Base-by-base conservation (phyloP, 2,888 invertebrate species). In the Abrostola tripartita region DNA sequence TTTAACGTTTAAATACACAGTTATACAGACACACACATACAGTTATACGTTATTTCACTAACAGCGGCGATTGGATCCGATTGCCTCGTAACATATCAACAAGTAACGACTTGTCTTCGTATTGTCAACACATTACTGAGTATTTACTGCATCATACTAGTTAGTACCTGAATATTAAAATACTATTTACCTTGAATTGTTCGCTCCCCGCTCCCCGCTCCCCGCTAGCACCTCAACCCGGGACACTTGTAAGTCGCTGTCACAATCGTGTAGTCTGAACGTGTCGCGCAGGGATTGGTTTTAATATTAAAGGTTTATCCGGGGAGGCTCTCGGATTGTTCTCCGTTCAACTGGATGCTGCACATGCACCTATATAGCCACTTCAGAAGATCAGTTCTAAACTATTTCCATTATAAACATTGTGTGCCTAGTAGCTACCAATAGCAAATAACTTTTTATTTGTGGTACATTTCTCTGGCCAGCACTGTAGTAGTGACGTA, bases 221-320 rank as follows among this genome's bases (percentile, higher is more conserved):
- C 6, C 12, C 24, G 68, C 61, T 54, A 9, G 44, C 49, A 6
- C 14, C 47, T 58, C n/a, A 36, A 24, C n/a, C 6, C 40, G 10
- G 0, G 44, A 64, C 61, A 54, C 52, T 74, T 62, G 36, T 64
- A 68, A 63, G 52, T 44, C 61, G 44, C 35, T 61, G 68, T 76
- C 70, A 81, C 73, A 78, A 71, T 75, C 70, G 69, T 71, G 76
- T 78, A 78, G 76, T 79, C 67, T 64, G 70, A 75, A 71, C 71
- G 62, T 76, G 80, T 76, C 77, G 71, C 63, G 49, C 66, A 74
- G 73, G 75, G 73, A 81, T 82, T 77, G 78, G 73, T 76, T 83
- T 85, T 85, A 86, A 85, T 87, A 86, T 87, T 86, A 87, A 86
- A 85, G 74, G 85, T 82, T 85, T 83, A 84, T 81, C 71, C 76